A percentile compares a stretch with the other conserved stretches of the same genome.
These are phyloP conservation scores for Lordiphosa collinella DNA, from an alignment of 1,140 invertebrate species.

Conservation along the genomic window DNA sequence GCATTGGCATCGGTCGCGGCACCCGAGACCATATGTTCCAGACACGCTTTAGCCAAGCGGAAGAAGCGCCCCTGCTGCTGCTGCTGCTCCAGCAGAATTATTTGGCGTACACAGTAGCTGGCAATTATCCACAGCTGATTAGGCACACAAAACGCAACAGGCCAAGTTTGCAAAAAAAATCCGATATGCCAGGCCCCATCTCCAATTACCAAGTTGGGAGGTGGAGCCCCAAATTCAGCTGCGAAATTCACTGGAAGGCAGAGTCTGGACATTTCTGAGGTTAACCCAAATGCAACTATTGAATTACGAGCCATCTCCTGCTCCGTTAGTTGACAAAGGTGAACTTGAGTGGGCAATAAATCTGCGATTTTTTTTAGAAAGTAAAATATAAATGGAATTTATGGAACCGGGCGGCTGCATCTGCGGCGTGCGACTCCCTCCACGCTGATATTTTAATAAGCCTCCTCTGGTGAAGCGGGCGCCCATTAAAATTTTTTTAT, in stretches of 20 bases:
- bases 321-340: constrained; percentile 43
- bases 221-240: constrained; percentile 35
- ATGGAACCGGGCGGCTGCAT: too few relatives aligned
- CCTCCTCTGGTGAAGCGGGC: constrained; percentile 23
- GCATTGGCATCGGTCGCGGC: constrained; percentile 16
- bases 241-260: constrained; percentile 71
- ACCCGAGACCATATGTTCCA: constrained; percentile 57
- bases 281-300: constrained; percentile 48
- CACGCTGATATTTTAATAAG: constrained; percentile 66
- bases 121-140: constrained; percentile 71
- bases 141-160: constrained; percentile 70
- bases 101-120: constrained; percentile 70
- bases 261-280: constrained; percentile 50
- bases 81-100: constrained; percentile 6
- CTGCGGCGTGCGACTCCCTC: constrained; percentile 11
- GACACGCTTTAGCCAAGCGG: constrained; percentile 76
- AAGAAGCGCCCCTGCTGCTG: constrained; percentile 35
- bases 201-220: constrained; percentile 40
- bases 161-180: constrained; percentile 49
- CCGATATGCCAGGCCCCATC: constrained; percentile 37
- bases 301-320: constrained; percentile 37
- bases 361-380: constrained; percentile 58
- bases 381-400: constrained; percentile 52
- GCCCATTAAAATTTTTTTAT: constrained; percentile 57
- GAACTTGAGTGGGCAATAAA: constrained; percentile 49